Percentiles rank a stretch among this genome's conserved stretches.
Conservation (phyloP, 2,888 invertebrate genomes). For the Achlya flavicornis region DNA sequence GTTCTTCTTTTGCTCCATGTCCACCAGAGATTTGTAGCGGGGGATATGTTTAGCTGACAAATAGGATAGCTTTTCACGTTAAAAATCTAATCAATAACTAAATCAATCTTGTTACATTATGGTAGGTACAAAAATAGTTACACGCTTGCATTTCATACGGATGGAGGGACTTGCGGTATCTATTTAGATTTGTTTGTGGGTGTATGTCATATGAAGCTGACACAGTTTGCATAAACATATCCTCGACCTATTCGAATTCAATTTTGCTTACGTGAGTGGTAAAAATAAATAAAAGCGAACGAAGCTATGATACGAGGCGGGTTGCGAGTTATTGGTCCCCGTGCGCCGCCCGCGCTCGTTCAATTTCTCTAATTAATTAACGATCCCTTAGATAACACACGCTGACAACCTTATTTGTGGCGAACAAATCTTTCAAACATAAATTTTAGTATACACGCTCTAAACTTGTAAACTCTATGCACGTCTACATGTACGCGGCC, state of each 20-base stretch:
- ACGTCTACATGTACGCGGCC: slow-evolving; percentile 63
- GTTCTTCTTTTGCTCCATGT: no score
- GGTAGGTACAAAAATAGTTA: no score
- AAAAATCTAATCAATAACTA: no score
- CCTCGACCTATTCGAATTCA: slow-evolving; percentile 71
- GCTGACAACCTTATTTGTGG: slow-evolving; percentile 84
- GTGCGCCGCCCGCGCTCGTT: slow-evolving; percentile 75
- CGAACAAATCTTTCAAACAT: slow-evolving; percentile 82
- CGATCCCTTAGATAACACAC: slow-evolving; percentile 81
- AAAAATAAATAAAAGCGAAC: slow-evolving; percentile 79
- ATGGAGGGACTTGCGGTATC: slow-evolving; percentile 25
- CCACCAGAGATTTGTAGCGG: no score
- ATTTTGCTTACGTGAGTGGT: slow-evolving; percentile 82
- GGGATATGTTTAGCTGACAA: no score
- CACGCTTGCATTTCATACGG: no score
- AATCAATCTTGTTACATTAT: no score
- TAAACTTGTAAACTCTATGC: slow-evolving; percentile 79
- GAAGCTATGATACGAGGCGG: slow-evolving; percentile 81
- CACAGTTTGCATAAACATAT: slow-evolving; percentile 52
- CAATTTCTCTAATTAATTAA: slow-evolving; percentile 85
- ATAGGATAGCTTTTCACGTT: no score
- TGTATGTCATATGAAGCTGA: slow-evolving; percentile 32
- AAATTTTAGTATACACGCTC: slow-evolving; percentile 81
- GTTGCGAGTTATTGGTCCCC: slow-evolving; percentile 83
- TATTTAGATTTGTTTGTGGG: no score